Conservation (phyloP, 2,113 vertebrate genomes). For the Dipodomys stephensi region DNA sequence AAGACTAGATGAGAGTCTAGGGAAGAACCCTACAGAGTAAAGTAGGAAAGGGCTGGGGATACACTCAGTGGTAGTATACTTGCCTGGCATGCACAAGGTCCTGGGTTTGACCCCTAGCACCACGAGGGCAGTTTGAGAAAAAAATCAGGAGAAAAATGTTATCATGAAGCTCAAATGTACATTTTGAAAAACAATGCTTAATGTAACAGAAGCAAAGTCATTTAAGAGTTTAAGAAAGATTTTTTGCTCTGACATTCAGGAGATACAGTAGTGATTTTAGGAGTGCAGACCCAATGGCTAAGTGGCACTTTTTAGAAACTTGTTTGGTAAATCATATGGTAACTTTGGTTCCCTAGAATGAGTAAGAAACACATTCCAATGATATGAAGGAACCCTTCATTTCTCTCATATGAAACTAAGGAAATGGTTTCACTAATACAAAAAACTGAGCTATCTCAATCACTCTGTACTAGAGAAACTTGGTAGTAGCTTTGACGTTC, state of each 20-base stretch:
- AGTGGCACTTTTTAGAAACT: constrained; percentile 38
- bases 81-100: not conserved
- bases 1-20: constrained; percentile 6
- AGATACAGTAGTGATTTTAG: constrained; percentile 11
- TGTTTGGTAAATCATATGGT: not conserved
- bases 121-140: not conserved
- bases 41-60: not conserved
- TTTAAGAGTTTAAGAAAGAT: not conserved
- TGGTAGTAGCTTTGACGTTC: constrained; percentile 18
- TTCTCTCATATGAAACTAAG: constrained; percentile 41
- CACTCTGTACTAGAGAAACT: not conserved
- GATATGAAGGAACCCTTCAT: constrained; percentile 30
- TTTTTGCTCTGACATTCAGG: not conserved
- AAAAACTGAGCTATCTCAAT: constrained; percentile 30
- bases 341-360: not conserved
- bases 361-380: constrained; percentile 37
- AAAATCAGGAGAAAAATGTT: not conserved
- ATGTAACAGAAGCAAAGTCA: constrained; percentile 33
- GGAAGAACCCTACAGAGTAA: not conserved
- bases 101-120: not conserved
- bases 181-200: constrained; percentile 46
- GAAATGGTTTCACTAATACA: constrained; percentile 24
- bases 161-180: not conserved
- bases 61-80: not conserved
- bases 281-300: constrained; percentile 14